phyloP scores from a whole-genome alignment of 1,140 invertebrate species.

The Drosophila equinoxialis region DNA sequence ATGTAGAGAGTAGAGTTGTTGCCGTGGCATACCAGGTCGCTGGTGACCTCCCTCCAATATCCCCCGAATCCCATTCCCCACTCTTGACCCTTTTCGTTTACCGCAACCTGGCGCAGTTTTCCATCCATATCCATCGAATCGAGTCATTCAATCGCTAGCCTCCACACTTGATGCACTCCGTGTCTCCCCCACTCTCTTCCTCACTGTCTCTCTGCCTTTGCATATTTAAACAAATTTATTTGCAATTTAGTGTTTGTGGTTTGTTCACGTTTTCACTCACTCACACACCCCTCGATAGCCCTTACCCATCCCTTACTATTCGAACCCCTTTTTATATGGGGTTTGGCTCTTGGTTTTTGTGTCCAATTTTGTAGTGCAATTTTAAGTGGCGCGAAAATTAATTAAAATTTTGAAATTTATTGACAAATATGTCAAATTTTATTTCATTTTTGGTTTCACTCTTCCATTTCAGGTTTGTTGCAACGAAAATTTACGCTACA shows the following conservation, averaged over 20 bases:
- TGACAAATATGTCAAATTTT: slow-evolving; percentile 66
- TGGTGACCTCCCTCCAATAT: too few species aligned
- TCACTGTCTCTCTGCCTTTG: slow-evolving; percentile 43
- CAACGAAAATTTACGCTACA: slow-evolving; percentile 27
- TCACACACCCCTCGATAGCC: background rate
- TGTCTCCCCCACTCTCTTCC: background rate
- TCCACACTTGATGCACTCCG: slow-evolving; percentile 47
- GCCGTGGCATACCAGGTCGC: slow-evolving; percentile 52
- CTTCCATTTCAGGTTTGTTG: background rate
- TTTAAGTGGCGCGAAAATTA: slow-evolving; percentile 80
- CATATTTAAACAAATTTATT: slow-evolving; percentile 81
- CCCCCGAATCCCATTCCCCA: background rate
- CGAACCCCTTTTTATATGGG: background rate
- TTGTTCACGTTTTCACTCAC: slow-evolving; percentile 47
- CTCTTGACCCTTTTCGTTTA: slow-evolving; percentile 12
- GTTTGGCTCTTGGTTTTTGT: slow-evolving; percentile 21
- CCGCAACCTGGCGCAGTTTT: slow-evolving; percentile 52
- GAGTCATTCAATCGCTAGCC: slow-evolving; percentile 25
- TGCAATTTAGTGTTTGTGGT: slow-evolving; percentile 79
- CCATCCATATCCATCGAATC: slow-evolving; percentile 7
- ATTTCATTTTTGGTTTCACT: slow-evolving; percentile 36
- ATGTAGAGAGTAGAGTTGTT: slow-evolving; percentile 52
- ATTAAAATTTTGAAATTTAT: slow-evolving; percentile 75
- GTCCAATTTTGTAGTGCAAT: slow-evolving; percentile 42
- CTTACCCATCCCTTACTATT: background rate